Conservation (phyloP, 2,888 invertebrate genomes). For the Malacosoma neustria region DNA sequence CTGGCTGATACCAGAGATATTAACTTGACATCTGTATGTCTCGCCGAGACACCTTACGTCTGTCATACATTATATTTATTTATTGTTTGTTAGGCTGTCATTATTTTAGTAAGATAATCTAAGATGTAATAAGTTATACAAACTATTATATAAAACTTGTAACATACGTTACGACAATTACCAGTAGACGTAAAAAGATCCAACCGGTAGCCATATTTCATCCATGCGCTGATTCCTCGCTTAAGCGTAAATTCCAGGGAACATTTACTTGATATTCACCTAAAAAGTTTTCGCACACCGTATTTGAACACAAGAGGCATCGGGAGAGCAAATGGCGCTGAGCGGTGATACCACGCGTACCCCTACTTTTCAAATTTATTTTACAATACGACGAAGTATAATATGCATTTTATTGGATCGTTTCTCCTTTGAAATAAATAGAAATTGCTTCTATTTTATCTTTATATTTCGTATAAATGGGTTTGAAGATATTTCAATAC, state of each 20-base stretch:
- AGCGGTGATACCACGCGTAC: conserved; percentile 55
- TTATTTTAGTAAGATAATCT: too few relatives aligned
- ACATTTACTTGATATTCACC: conserved; percentile 62
- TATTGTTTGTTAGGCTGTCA: too few relatives aligned
- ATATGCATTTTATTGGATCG: conserved; percentile 58
- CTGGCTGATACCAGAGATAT: too few relatives aligned
- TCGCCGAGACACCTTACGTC: too few relatives aligned
- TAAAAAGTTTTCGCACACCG: conserved; percentile 56
- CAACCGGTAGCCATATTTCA: conserved; percentile 55
- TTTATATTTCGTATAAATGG: conserved; percentile 10
- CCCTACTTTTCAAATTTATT: conserved; percentile 55
- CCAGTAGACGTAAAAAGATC: conserved; percentile 17
- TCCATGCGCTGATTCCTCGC: conserved; percentile 57
- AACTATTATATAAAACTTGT: too few relatives aligned
- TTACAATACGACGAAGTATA: conserved; percentile 52
- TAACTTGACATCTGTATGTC: too few relatives aligned
- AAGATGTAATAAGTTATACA: too few relatives aligned
- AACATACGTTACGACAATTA: too few relatives aligned
- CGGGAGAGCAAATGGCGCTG: conserved; percentile 49
- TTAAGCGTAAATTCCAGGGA: conserved; percentile 62
- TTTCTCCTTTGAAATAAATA: conserved; percentile 50
- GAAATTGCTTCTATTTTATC: conserved; percentile 38
- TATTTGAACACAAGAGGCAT: conserved; percentile 43
- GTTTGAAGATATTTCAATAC: conserved; percentile 15
- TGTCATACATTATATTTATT: too few relatives aligned